Percentiles rank a stretch among this genome's conserved stretches.
phyloP scores from a whole-genome alignment of 1,140 invertebrate species.

The Drosophila ambigua region DNA sequence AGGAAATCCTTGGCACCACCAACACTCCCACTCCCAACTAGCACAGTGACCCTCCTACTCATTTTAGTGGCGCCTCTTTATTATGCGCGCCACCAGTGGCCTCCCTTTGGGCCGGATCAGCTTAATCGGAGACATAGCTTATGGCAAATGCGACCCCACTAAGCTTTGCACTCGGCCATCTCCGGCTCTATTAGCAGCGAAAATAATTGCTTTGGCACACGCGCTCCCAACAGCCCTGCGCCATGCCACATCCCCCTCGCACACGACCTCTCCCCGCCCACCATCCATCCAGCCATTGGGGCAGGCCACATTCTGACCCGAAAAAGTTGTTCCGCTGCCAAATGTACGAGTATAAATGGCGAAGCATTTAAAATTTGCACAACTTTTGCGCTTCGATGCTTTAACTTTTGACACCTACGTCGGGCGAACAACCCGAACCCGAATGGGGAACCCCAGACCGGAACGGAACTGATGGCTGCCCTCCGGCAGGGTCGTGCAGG shows the following conservation, averaged over 20 bases:
- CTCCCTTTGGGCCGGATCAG: conserved; percentile 40
- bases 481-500: conserved; percentile 9
- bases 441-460: conserved; percentile 38
- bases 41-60: no score
- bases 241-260: background rate
- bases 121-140: conserved; percentile 50
- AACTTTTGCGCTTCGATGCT: conserved; percentile 78
- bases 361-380: conserved; percentile 74
- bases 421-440: conserved; percentile 47
- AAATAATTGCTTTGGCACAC: conserved; percentile 80
- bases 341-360: conserved; percentile 61
- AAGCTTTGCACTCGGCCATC: conserved; percentile 31
- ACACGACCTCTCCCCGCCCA: background rate
- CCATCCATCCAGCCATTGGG: conserved; percentile 15
- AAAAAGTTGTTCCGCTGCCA: conserved; percentile 72
- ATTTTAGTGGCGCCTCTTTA: background rate
- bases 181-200: conserved; percentile 65
- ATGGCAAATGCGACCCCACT: conserved; percentile 44
- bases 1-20: no score
- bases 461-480: conserved; percentile 34
- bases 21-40: no score
- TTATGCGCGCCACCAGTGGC: conserved; percentile 24
- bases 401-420: conserved; percentile 81
- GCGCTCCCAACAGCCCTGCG: conserved; percentile 16
- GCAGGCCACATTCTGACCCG: conserved; percentile 36